Percentiles rank a stretch among this genome's conserved stretches.
phyloP scores from a whole-genome alignment of 2,113 vertebrate species.

The Poeciliopsis occidentalis region DNA sequence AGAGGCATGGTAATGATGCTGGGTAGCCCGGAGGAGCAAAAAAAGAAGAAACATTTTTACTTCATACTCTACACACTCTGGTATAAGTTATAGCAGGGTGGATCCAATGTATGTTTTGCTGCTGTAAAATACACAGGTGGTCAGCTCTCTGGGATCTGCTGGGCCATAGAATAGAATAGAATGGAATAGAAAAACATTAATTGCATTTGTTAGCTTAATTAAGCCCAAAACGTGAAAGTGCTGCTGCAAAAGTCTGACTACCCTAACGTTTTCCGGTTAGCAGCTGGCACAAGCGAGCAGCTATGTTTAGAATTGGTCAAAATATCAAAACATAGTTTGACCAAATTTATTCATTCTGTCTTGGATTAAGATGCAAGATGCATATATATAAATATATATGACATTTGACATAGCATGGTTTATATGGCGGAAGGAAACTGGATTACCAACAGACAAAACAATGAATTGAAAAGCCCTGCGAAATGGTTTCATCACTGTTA shows the following conservation, averaged over 20 bases:
- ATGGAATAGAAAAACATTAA: background rate
- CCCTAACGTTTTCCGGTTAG: too few species aligned
- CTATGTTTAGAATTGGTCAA: background rate
- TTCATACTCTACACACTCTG: conserved; percentile 47
- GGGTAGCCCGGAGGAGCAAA: conserved; percentile 57
- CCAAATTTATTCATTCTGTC: too few species aligned
- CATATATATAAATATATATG: too few species aligned
- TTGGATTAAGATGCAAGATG: too few species aligned
- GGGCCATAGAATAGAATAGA: conserved; percentile 10
- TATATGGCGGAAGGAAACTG: too few species aligned
- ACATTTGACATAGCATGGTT: too few species aligned
- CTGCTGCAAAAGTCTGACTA: too few species aligned
- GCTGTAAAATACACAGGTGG: conserved; percentile 24
- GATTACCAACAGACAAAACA: too few species aligned
- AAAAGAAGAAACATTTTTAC: conserved; percentile 63
- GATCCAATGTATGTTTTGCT: conserved; percentile 31
- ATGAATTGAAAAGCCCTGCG: too few species aligned
- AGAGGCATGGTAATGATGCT: conserved; percentile 69
- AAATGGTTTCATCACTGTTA: background rate
- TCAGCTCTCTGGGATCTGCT: conserved; percentile 30
- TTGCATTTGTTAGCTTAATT: too few species aligned
- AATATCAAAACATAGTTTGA: background rate
- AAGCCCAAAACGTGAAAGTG: too few species aligned
- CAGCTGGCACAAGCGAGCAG: too few species aligned
- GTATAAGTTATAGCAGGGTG: conserved; percentile 32